Evolutionary conservation across 1,140 invertebrate genomes (phyloP).

Genomic region (Arion vulgaris): DNA sequence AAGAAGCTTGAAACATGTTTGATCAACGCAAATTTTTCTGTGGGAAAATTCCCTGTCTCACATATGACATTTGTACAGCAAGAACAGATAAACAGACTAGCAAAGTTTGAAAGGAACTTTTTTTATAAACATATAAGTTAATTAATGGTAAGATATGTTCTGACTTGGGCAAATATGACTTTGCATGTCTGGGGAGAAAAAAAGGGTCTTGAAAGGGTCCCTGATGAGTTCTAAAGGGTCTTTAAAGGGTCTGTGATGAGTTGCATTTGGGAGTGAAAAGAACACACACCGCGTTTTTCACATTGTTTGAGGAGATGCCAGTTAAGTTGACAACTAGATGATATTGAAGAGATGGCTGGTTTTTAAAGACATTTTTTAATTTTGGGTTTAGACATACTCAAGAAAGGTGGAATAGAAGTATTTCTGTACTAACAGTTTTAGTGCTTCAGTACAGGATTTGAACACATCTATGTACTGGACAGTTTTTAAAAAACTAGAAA

Average conservation of each 20-base stretch:
- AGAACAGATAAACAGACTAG: too few relatives aligned
- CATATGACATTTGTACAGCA: too few relatives aligned
- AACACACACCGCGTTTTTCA: slow-evolving; percentile 96
- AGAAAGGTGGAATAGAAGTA: slow-evolving; percentile 94
- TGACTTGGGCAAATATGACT: too few relatives aligned
- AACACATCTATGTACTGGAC: slow-evolving; percentile 88
- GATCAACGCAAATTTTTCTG: too few relatives aligned
- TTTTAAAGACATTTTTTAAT: slow-evolving; percentile 83
- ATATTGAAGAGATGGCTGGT: slow-evolving; percentile 84
- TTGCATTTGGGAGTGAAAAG: slow-evolving; percentile 98
- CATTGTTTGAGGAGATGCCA: slow-evolving; percentile 89
- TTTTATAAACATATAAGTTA: too few relatives aligned
- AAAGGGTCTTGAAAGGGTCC: too few relatives aligned
- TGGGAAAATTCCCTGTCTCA: too few relatives aligned
- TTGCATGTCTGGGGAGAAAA: too few relatives aligned
- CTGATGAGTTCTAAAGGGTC: too few relatives aligned
- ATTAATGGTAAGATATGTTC: too few relatives aligned
- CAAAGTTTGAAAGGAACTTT: too few relatives aligned
- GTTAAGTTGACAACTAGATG: slow-evolving; percentile 78
- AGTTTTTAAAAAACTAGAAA: slow-evolving; percentile 96
- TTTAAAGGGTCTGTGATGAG: slow-evolving; percentile 80
- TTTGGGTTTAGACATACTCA: slow-evolving; percentile 96
- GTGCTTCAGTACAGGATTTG: slow-evolving; percentile 94
- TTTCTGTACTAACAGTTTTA: slow-evolving; percentile 84
- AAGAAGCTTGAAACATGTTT: too few relatives aligned